phyloP scores from a whole-genome alignment of 2,113 vertebrate genomes.

The Vidua chalybeata region DNA sequence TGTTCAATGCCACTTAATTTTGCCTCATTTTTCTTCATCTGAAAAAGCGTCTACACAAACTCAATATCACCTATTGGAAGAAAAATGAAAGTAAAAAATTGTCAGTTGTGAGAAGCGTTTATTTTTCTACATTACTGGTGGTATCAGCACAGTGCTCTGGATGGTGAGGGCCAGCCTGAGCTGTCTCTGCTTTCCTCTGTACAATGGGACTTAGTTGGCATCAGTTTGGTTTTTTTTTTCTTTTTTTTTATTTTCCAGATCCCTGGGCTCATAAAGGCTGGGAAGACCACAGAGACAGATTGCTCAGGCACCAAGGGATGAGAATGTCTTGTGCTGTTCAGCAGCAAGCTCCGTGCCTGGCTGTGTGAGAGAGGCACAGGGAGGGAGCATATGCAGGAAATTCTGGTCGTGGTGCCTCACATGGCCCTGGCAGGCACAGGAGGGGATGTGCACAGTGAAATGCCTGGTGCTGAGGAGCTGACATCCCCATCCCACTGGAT shows the following conservation, averaged over 20 bases:
- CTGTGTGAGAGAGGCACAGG: not conserved
- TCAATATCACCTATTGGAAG: not conserved
- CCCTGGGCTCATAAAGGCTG: not conserved
- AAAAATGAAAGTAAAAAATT: not conserved
- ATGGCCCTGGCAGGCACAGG: not conserved
- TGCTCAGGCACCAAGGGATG: not conserved
- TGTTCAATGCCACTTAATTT: constrained; percentile 17
- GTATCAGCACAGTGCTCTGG: not conserved
- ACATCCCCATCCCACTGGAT: rapidly evolving
- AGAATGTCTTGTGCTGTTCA: not conserved
- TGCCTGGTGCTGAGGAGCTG: not conserved
- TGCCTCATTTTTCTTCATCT: not conserved
- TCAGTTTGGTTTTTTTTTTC: not conserved
- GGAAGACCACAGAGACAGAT: not conserved
- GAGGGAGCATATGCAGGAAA: not conserved
- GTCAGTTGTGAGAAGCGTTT: not conserved
- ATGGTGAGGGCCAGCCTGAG: not conserved
- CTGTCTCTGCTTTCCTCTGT: not conserved
- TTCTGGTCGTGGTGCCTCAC: not conserved
- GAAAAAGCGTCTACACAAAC: not conserved
- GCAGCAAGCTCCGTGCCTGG: not conserved
- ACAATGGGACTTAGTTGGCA: not conserved
- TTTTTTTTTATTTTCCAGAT: not conserved
- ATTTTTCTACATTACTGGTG: not conserved
- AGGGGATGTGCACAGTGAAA: not conserved